These are phyloP conservation scores for Plecotus auritus DNA, from an alignment of 2,113 vertebrate genomes.

Conservation along the genomic window DNA sequence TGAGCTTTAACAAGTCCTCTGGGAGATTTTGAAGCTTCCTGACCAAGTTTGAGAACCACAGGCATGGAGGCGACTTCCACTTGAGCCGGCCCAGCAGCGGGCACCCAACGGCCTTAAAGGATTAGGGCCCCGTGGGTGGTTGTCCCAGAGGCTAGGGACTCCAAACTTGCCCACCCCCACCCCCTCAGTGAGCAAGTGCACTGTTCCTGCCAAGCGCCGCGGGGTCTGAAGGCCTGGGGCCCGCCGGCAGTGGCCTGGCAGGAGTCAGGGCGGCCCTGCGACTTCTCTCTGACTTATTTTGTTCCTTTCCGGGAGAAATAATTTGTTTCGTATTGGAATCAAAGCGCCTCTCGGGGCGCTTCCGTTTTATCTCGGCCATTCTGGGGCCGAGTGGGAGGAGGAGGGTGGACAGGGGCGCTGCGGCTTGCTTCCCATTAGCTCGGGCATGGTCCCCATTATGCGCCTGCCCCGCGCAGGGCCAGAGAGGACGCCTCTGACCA, in stretches of 20 bases:
- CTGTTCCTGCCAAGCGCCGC: neutral
- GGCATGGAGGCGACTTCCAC: neutral
- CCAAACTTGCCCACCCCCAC: neutral
- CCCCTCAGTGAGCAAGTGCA: neutral
- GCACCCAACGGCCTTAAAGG: neutral
- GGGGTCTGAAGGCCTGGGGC: neutral
- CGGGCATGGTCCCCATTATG: constrained; percentile 71
- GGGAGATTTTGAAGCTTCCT: neutral
- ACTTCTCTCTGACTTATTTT: constrained; percentile 59
- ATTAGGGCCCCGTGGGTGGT: neutral
- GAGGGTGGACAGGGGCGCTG: constrained; percentile 62
- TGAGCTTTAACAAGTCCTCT: neutral
- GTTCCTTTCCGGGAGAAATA: constrained; percentile 78
- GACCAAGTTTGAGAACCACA: neutral
- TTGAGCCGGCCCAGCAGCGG: neutral
- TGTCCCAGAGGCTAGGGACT: neutral
- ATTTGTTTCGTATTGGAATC: constrained; percentile 79
- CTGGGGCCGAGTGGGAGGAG: constrained; percentile 71
- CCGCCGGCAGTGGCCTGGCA: neutral
- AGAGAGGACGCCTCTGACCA: constrained; percentile 57
- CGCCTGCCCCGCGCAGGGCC: constrained; percentile 28
- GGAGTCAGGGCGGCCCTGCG: constrained; percentile 69
- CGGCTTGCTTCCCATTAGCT: constrained; percentile 81
- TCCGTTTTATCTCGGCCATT: constrained; percentile 75
- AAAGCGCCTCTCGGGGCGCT: constrained; percentile 72